Conservation (phyloP, 2,113 vertebrate genomes). For the Coturnix japonica region DNA sequence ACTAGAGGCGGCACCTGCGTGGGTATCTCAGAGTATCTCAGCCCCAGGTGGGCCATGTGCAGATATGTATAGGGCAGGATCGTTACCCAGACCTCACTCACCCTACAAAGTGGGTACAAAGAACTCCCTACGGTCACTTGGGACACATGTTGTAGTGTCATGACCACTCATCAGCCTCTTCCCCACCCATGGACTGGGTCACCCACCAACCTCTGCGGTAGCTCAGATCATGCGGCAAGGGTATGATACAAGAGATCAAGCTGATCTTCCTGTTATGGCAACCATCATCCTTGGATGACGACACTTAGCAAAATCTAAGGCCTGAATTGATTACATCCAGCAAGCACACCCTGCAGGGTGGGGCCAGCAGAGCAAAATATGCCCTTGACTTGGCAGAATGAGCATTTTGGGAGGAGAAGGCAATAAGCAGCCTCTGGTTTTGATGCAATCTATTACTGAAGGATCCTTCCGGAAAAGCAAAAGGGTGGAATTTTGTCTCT, state of each 20-base stretch:
- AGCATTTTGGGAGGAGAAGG: constrained; percentile 19
- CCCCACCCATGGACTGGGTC: background rate
- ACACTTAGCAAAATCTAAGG: background rate
- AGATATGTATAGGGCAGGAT: background rate
- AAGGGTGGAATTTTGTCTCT: constrained; percentile 1
- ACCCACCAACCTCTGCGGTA: background rate
- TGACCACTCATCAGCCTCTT: background rate
- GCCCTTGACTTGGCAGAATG: background rate
- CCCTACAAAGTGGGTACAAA: background rate
- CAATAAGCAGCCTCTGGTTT: background rate
- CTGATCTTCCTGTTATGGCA: background rate
- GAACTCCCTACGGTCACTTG: background rate
- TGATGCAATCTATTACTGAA: background rate
- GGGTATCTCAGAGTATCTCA: background rate
- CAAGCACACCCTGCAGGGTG: background rate
- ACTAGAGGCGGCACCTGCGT: background rate
- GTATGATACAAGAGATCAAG: background rate
- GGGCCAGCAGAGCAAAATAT: background rate
- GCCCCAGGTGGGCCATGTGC: background rate
- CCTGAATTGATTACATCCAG: background rate
- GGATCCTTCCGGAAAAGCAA: background rate
- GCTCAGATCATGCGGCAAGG: background rate
- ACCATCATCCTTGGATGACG: background rate
- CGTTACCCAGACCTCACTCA: background rate
- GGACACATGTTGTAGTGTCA: background rate